Conservation (phyloP, 2,797 vertebrate genomes). For the Pristis pectinata region DNA sequence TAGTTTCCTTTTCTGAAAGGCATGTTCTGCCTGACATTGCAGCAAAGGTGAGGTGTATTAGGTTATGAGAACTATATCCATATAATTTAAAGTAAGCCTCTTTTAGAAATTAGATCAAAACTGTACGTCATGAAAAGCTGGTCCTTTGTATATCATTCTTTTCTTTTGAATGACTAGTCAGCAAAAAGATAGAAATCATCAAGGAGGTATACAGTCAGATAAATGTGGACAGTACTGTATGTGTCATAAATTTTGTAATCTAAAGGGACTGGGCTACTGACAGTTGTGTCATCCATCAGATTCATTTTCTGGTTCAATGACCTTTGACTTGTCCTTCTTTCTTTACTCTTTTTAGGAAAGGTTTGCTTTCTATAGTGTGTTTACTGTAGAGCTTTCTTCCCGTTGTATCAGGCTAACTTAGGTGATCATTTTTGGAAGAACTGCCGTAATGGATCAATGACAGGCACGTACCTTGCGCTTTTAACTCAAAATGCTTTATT, state of each 20-base stretch:
- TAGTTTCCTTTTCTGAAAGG: too few relatives aligned
- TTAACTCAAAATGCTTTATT: background rate
- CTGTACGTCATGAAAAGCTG: background rate
- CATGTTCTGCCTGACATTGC: background rate
- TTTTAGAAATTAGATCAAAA: background rate
- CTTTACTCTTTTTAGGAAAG: background rate
- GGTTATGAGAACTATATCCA: background rate
- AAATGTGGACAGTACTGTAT: conserved; percentile 32
- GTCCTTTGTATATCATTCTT: too few relatives aligned
- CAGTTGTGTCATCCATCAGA: background rate
- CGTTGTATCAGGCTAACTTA: background rate
- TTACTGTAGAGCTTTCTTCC: background rate
- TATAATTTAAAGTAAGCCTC: background rate
- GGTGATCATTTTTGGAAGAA: background rate
- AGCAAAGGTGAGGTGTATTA: background rate
- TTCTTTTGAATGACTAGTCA: too few relatives aligned
- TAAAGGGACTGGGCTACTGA: background rate
- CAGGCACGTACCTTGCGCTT: background rate
- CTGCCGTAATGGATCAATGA: background rate
- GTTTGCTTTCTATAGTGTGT: background rate
- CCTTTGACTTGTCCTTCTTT: background rate
- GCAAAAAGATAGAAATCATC: background rate
- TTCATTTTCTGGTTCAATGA: background rate
- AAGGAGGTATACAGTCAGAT: background rate
- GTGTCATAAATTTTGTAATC: background rate